Base-by-base conservation (phyloP, 92 coral and sea anemone species). In the Epizoanthus illoricatus region DNA sequence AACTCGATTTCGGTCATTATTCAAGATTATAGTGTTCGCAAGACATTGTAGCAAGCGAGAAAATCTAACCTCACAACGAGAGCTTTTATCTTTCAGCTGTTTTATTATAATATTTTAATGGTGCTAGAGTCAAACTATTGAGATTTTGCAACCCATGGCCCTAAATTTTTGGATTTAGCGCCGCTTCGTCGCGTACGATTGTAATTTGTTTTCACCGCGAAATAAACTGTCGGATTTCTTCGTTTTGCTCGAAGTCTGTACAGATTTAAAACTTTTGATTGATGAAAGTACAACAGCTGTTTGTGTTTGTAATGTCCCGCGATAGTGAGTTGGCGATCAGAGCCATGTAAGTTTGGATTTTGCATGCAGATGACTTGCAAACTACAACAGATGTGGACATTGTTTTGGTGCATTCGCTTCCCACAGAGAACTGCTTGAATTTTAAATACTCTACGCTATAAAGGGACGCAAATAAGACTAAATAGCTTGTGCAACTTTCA, bases 381-480 rank as follows among this genome's bases (percentile, higher is more conserved):
- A 78, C 15, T 10, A 6, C 45, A 78, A 78, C 82, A 78, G 82
- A 63, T 78, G 82, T 64, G 21, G 40, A 17, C 13, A n/a, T 65
- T 63, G 82, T 78, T 78, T 41, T 78, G 71, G 23, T 45, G 71
- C 5, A 3, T 4, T 12, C 45, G 82, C 62, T 15, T 78, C 82
- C 82, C 71, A 63, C 82, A 20, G 82, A 21, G 82, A 42, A 12
- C 33, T 62, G 71, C 70, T 78, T 63, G 82, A 64, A 78, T 78
- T 63, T 63, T 78, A 78, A 76, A 78, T 76, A 62, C 71, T 40
- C 43, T 9, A 45, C 42, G 2, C 15, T 20, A 20, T 64, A 15
- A 63, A 78, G 15, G 71, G 57, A 63, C 55, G 43, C 71, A 20
- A 63, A 45, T 21, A 21, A 63, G n/a, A 9, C 69, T 75, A 78